Conservation (phyloP, 2,888 invertebrate species). For the Sipha maydis region DNA sequence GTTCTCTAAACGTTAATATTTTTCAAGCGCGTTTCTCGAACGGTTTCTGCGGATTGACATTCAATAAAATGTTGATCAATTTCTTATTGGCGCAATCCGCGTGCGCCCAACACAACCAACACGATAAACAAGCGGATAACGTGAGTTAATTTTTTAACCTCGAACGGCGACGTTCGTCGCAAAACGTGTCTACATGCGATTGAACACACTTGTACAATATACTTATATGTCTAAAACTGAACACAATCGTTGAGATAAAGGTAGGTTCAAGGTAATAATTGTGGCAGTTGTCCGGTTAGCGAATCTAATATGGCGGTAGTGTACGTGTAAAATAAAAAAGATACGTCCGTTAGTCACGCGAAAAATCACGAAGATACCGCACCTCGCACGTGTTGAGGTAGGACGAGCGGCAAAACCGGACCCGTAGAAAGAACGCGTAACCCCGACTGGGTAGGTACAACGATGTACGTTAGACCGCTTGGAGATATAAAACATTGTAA, state of each 20-base stretch:
- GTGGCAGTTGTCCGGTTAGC: neutral
- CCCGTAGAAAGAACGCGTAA: neutral
- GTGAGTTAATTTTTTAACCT: neutral
- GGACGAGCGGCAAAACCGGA: neutral
- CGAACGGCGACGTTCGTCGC: neutral
- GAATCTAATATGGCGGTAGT: neutral
- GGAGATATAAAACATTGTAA: too few species aligned
- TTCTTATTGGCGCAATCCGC: too few species aligned
- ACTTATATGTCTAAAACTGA: too few species aligned
- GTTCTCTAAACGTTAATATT: too few species aligned
- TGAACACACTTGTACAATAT: neutral
- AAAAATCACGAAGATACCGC: neutral
- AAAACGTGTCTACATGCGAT: neutral
- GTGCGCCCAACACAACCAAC: neutral
- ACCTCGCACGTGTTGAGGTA: conserved; percentile 37
- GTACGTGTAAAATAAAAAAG: neutral
- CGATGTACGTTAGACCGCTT: too few species aligned
- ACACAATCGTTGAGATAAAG: neutral
- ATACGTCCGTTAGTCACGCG: neutral
- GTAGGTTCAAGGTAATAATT: neutral
- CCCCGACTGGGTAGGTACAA: neutral
- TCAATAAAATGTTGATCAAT: too few species aligned
- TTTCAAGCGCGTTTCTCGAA: too few species aligned
- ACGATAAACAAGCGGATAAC: neutral
- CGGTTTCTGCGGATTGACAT: too few species aligned